phyloP scores from a whole-genome alignment of 2,113 vertebrate species.

The Poeciliopsis occidentalis region DNA sequence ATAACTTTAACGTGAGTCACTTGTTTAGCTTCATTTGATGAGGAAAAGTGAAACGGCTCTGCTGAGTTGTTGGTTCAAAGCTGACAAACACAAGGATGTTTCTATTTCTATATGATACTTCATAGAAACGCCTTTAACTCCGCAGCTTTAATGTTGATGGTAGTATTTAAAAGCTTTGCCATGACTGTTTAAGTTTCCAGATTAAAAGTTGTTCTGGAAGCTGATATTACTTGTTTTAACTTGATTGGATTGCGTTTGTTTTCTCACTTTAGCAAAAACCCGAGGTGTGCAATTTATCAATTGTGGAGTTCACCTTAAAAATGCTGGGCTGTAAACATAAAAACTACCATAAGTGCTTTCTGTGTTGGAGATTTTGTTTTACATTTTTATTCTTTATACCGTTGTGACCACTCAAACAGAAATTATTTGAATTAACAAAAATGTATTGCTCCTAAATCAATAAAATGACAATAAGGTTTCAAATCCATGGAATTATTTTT shows the following conservation, averaged over 20 bases:
- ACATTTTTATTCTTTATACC: background rate
- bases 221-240: background rate
- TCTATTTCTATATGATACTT: background rate
- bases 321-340: background rate
- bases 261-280: background rate
- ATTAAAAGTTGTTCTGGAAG: background rate
- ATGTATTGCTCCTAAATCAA: background rate
- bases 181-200: background rate
- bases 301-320: background rate
- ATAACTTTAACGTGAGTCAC: background rate
- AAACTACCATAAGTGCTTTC: slow-evolving; percentile 13
- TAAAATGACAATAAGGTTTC: slow-evolving; percentile 9
- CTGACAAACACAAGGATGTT: no score
- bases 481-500: background rate
- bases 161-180: background rate
- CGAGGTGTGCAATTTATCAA: background rate
- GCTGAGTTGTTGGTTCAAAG: background rate
- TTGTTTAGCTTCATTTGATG: background rate
- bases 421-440: background rate
- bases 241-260: background rate
- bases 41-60: background rate
- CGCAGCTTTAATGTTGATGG: no score
- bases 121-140: background rate
- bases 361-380: slow-evolving; percentile 3
- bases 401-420: background rate